Evolutionary conservation across 1,140 invertebrate species (phyloP).

Genomic region (Vollenhovia emeryi): DNA sequence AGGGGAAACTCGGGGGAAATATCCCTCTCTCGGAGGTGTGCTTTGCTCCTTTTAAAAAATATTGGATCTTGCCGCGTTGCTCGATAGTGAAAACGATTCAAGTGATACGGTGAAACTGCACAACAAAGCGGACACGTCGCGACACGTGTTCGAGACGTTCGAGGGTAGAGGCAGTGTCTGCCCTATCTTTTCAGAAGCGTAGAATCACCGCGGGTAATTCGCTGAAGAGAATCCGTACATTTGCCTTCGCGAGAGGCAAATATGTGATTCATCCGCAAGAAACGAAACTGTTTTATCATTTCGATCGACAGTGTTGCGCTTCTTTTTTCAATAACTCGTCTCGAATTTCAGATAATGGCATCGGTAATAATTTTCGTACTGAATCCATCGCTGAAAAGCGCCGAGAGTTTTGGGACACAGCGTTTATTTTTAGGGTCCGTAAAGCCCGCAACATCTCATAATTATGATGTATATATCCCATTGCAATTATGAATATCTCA

Average conservation of each 20-base stretch:
- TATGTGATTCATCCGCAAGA: not conserved
- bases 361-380: not conserved
- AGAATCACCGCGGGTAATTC: constrained; percentile 40
- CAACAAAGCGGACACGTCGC: constrained; percentile 20
- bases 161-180: not conserved
- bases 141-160: constrained; percentile 11
- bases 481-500: constrained; percentile 12
- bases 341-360: not conserved
- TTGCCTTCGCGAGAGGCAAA: constrained; percentile 1
- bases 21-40: not conserved
- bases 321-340: not conserved
- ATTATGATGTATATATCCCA: not conserved
- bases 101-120: constrained; percentile 3
- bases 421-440: not conserved
- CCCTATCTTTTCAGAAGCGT: constrained; percentile 43
- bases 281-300: not conserved
- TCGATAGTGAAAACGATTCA: not conserved
- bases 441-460: too few relatives aligned
- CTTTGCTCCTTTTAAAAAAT: not conserved
- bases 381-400: not conserved
- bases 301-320: not conserved
- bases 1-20: not conserved
- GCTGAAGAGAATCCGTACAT: not conserved
- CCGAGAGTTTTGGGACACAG: not conserved
- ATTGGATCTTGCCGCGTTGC: not conserved